Evolutionary conservation across 2,797 vertebrate species (phyloP).

Genomic region (Molossus molossus): DNA sequence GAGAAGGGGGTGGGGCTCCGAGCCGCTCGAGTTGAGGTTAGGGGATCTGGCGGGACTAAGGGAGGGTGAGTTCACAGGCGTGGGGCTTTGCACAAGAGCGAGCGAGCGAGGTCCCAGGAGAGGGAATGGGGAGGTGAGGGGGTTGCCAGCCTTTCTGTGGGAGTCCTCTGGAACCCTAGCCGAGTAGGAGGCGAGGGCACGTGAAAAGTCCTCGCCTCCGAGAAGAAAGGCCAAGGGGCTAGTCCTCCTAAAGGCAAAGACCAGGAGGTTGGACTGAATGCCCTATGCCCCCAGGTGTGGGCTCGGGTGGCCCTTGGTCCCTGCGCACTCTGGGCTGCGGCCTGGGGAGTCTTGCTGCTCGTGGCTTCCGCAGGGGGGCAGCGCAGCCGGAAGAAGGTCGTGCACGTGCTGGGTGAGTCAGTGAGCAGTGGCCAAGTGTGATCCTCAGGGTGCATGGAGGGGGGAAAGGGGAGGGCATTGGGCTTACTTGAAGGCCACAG

Average conservation of each 20-base stretch:
- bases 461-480: neutral
- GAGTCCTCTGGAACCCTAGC: neutral
- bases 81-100: neutral
- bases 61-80: neutral
- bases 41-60: neutral
- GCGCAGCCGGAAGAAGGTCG: slow-evolving; percentile 94
- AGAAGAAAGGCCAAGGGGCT: neutral
- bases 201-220: neutral
- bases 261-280: neutral
- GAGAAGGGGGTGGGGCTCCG: slow-evolving; percentile 12
- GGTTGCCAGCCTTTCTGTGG: neutral
- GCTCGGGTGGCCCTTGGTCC: slow-evolving; percentile 63
- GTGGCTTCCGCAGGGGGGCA: slow-evolving; percentile 82
- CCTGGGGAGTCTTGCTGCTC: slow-evolving; percentile 77
- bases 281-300: slow-evolving; percentile 70
- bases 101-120: neutral
- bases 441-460: neutral
- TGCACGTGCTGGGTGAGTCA: slow-evolving; percentile 95
- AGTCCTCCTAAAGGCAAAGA: neutral
- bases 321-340: slow-evolving; percentile 57
- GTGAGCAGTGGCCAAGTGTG: neutral
- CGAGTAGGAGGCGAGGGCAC: neutral
- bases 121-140: neutral
- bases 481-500: neutral
- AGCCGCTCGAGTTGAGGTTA: accelerated